Evolutionary conservation across 2,113 vertebrate species (phyloP), one percentile per base, ranked within the genome.

Genomic region (Psilopogon haemacephalus): DNA sequence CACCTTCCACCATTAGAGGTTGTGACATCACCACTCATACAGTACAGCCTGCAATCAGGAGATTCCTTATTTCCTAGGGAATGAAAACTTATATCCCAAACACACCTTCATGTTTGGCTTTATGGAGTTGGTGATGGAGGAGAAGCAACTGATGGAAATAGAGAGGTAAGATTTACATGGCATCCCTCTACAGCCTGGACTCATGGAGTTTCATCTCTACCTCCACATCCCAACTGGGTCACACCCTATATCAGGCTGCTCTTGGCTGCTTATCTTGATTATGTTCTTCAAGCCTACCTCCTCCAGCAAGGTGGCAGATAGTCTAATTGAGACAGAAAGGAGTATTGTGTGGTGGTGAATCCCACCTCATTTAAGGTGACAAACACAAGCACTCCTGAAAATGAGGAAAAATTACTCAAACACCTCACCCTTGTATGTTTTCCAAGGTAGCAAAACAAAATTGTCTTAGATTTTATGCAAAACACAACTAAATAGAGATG

Each of bases 51-150:
- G 28, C 1, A 0, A 62, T 28, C 15, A 56, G 16, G 19, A 32
- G 7, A 44, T 48, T 67, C 32, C 27, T 3, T 75, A 9, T 19
- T 38, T 54, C n/a, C 46, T 32, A 12, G 6, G 46, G 23, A n/a
- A 48, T 14, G 11, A 64, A 58, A 79, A 59, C 12, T 26, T 16
- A 3, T 37, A 42, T 56, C 14, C 8, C 38, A 70, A 70, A 55
- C 5, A 28, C 1, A 6, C 13, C 3, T 20, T n/a, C 5, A 2
- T 7, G 14, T 27, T 16, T 48, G 44, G 3, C 23, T 65, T n/a
- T 0, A 0, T 32, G 70, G 63, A 81, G 32, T 5, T 68, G 32
- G 28, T 26, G 35, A 42, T 8, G 20, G 15, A 71, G 15, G 15
- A 67, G 32, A 32, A 67, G 10, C 20, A 56, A 27, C 13, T 30